A percentile compares a stretch with the other conserved stretches of the same genome.
Evolutionary conservation across 2,888 invertebrate species (phyloP).

Genomic region (Lacanobia wlatinum): DNA sequence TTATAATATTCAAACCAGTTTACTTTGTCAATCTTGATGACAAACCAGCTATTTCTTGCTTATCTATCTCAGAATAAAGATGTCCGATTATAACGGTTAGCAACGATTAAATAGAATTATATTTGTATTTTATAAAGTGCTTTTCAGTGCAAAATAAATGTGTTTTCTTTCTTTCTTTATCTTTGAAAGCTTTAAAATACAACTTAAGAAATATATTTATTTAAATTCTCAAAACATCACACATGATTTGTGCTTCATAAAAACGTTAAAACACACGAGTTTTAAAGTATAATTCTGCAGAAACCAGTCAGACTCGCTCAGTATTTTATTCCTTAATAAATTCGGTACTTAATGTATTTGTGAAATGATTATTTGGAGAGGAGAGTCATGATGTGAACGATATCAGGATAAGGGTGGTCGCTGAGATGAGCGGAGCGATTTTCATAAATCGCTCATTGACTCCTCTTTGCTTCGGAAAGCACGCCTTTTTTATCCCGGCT

Average conservation of each 20-base stretch:
- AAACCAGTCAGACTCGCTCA: slow-evolving; percentile 60
- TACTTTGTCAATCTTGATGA: background rate
- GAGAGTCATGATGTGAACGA: slow-evolving; percentile 64
- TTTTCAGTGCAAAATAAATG: background rate
- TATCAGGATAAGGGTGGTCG: slow-evolving; percentile 29
- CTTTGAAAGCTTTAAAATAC: background rate
- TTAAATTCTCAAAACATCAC: slow-evolving; percentile 29
- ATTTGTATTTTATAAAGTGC: background rate
- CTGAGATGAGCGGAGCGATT: slow-evolving; percentile 31
- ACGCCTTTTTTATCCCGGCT: too few relatives aligned
- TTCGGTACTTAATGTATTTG: slow-evolving; percentile 76
- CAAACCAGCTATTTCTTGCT: slow-evolving; percentile 10
- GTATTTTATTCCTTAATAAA: slow-evolving; percentile 77
- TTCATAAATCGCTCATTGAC: background rate
- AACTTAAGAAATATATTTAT: slow-evolving; percentile 1
- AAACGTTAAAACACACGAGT: slow-evolving; percentile 43
- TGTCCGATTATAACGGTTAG: slow-evolving; percentile 7
- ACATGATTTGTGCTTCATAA: slow-evolving; percentile 53
- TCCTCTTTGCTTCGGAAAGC: too few relatives aligned
- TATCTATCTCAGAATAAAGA: background rate
- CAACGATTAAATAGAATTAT: background rate
- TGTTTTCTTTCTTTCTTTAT: background rate
- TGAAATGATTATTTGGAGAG: slow-evolving; percentile 72
- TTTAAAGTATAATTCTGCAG: slow-evolving; percentile 41
- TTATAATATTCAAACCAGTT: slow-evolving; percentile 26